These are phyloP conservation scores for Acleris holmiana DNA, from an alignment of 2,888 invertebrate species.

Conservation along the genomic window DNA sequence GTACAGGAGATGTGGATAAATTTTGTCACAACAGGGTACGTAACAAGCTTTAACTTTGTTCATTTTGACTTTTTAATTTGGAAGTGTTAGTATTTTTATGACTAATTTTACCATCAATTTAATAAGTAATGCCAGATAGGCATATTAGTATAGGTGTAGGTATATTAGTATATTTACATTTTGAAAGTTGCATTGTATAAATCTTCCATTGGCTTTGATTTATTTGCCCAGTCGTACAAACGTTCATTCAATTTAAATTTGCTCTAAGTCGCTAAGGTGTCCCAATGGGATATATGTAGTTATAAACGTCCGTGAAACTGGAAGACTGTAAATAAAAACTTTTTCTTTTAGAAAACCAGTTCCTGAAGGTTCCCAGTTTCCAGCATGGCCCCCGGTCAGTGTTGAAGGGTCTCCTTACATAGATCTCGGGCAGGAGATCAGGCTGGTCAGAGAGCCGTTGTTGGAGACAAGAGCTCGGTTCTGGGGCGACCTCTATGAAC, in stretches of 20 bases:
- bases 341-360: constrained; percentile 52
- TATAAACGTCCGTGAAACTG: no score
- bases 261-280: no score
- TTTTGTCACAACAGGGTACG: background rate
- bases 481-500: constrained; percentile 37
- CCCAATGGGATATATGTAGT: no score
- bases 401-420: constrained; percentile 49
- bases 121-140: no score
- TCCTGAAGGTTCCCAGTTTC: constrained; percentile 45
- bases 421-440: constrained; percentile 46
- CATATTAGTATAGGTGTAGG: no score
- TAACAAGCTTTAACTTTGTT: constrained; percentile 31
- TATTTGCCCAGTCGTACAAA: no score
- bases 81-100: no score
- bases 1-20: constrained; percentile 6
- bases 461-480: constrained; percentile 30
- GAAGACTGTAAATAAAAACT: background rate
- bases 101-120: no score
- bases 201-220: no score
- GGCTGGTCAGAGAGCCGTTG: constrained; percentile 30
- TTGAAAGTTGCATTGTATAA: no score
- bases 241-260: no score
- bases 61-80: background rate
- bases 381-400: constrained; percentile 51
- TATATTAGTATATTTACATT: no score